A percentile compares a stretch with the other conserved stretches of the same genome.
These are phyloP conservation scores for Scophthalmus maximus DNA, from an alignment of 2,113 vertebrate species.

Conservation along the genomic window DNA sequence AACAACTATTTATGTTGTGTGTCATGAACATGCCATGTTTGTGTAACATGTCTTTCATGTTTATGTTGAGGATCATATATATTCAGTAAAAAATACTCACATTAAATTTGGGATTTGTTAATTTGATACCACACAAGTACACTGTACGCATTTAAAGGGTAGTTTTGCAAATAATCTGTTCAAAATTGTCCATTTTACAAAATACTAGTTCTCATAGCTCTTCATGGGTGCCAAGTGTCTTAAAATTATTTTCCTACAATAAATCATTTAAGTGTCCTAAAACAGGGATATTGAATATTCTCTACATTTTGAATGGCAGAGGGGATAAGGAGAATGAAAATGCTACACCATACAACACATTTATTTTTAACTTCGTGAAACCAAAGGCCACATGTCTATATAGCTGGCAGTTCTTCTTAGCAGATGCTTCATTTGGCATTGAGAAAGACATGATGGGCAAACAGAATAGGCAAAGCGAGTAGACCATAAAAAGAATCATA, in stretches of 20 bases:
- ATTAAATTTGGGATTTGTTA: background rate
- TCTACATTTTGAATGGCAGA: background rate
- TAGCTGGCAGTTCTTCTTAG: conserved; percentile 4
- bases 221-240: background rate
- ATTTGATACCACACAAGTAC: background rate
- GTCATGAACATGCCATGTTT: background rate
- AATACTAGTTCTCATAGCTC: background rate
- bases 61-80: background rate
- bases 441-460: conserved; percentile 50
- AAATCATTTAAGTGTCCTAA: background rate
- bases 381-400: background rate
- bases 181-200: background rate
- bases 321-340: background rate
- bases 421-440: conserved; percentile 48
- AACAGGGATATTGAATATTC: background rate
- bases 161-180: background rate
- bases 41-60: conserved; percentile 1
- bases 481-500: conserved; percentile 68
- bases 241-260: background rate
- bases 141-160: background rate
- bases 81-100: background rate
- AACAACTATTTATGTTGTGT: too few relatives aligned
- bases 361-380: background rate
- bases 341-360: background rate
- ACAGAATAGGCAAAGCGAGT: conserved; percentile 57